A percentile compares a stretch with the other conserved stretches of the same genome.
Evolutionary conservation across 2,888 invertebrate genomes (phyloP).

Genomic region (Drosophila macrospina): DNA sequence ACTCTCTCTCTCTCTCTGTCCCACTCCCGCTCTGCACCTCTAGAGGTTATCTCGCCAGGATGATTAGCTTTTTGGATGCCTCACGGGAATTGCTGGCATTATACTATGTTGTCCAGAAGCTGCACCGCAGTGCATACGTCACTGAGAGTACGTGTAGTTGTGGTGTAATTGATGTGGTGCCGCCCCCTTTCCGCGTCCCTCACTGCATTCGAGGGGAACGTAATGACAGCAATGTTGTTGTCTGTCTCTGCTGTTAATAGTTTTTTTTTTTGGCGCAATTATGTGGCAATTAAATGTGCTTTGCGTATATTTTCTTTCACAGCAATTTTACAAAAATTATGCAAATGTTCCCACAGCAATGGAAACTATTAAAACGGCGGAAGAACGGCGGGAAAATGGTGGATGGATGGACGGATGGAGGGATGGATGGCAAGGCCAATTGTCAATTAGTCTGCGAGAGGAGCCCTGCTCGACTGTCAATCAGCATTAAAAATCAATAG

Average conservation of each 20-base stretch:
- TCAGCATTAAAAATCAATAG: conserved; percentile 78
- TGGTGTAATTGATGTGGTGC: conserved; percentile 66
- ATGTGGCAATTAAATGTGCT: conserved; percentile 69
- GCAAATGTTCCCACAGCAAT: conserved; percentile 43
- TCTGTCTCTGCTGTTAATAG: conserved; percentile 20
- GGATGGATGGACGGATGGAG: conserved; percentile 6
- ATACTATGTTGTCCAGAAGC: conserved; percentile 40
- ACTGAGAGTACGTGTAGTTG: conserved; percentile 39
- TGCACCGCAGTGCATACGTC: conserved; percentile 38
- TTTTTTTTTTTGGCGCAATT: conserved; percentile 48
- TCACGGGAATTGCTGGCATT: conserved; percentile 58
- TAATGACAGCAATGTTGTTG: conserved; percentile 7
- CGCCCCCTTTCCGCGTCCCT: conserved; percentile 27
- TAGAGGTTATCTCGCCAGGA: conserved; percentile 32
- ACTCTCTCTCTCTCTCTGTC: neutral
- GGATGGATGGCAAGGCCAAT: conserved; percentile 45
- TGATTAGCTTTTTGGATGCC: conserved; percentile 76
- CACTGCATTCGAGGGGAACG: neutral
- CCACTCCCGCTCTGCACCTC: neutral
- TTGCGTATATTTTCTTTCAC: conserved; percentile 30
- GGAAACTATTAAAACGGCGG: conserved; percentile 5
- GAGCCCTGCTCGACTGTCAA: conserved; percentile 59
- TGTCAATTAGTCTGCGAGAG: conserved; percentile 48
- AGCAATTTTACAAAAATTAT: conserved; percentile 58
- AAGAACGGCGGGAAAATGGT: conserved; percentile 6